Percentiles rank a stretch among this genome's conserved stretches.
Conservation (phyloP, 2,113 vertebrate species). For the Elgaria multicarinata region DNA sequence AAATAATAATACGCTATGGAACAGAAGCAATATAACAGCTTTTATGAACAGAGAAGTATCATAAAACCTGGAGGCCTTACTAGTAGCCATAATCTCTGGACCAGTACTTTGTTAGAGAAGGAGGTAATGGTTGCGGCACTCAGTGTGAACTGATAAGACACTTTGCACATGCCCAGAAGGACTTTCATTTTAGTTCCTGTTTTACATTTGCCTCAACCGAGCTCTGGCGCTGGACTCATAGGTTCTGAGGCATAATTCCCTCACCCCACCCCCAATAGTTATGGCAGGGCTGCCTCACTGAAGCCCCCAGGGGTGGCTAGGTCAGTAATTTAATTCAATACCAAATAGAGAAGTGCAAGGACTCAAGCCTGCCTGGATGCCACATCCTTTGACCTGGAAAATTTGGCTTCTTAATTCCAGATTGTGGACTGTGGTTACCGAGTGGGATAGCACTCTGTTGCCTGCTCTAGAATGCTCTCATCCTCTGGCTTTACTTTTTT, state of each 20-base stretch:
- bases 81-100: not conserved
- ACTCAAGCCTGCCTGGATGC: not conserved
- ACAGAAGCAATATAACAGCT: no score
- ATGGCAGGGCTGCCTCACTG: not conserved
- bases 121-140: not conserved
- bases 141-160: not conserved
- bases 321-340: not conserved
- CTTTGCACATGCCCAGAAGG: not conserved
- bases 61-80: no score
- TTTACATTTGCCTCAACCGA: not conserved
- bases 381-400: not conserved
- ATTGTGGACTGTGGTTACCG: not conserved
- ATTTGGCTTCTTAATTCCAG: not conserved
- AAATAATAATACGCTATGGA: no score
- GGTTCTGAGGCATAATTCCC: no score
- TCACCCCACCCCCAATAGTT: not conserved
- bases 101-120: not conserved
- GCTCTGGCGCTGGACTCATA: no score
- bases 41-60: no score
- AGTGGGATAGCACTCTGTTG: not conserved
- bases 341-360: not conserved
- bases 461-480: not conserved
- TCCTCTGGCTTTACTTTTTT: no score
- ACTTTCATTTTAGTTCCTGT: not conserved
- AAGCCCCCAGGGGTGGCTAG: no score